Conservation (phyloP, 2,113 vertebrate genomes). For the Lamprologus tigripictilis region DNA sequence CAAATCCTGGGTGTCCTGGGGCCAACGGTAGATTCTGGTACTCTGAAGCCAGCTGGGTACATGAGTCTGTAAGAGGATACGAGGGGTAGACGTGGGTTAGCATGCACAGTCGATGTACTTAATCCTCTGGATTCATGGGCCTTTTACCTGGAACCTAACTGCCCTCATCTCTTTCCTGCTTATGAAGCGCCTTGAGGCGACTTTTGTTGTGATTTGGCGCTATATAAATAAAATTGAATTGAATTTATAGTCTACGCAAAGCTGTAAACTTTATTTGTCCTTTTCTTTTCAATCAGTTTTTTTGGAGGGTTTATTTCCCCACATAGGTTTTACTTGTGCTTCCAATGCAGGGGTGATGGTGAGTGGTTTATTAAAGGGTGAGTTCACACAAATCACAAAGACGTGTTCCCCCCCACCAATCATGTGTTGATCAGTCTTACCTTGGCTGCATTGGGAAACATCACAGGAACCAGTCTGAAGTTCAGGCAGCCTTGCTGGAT, state of each 20-base stretch:
- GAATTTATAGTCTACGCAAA: background rate
- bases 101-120: background rate
- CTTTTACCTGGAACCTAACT: background rate
- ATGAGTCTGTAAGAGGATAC: conserved; percentile 68
- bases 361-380: background rate
- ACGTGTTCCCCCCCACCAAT: background rate
- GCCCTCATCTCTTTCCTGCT: background rate
- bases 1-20: conserved; percentile 81
- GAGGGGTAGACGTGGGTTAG: background rate
- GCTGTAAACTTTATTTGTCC: background rate
- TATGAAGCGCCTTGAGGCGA: too few species aligned
- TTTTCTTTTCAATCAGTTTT: background rate
- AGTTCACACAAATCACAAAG: background rate
- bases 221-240: too few species aligned
- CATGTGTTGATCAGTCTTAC: conserved; percentile 52
- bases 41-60: conserved; percentile 91
- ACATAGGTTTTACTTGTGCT: background rate
- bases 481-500: conserved; percentile 95
- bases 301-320: background rate
- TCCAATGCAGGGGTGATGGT: background rate
- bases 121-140: background rate
- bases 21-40: conserved; percentile 88
- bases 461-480: conserved; percentile 90
- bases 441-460: conserved; percentile 87
- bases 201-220: too few species aligned